Evolutionary conservation across 2,888 invertebrate genomes (phyloP), one percentile per base, ranked within the genome.

Genomic region (Melanostoma mellinum): DNA sequence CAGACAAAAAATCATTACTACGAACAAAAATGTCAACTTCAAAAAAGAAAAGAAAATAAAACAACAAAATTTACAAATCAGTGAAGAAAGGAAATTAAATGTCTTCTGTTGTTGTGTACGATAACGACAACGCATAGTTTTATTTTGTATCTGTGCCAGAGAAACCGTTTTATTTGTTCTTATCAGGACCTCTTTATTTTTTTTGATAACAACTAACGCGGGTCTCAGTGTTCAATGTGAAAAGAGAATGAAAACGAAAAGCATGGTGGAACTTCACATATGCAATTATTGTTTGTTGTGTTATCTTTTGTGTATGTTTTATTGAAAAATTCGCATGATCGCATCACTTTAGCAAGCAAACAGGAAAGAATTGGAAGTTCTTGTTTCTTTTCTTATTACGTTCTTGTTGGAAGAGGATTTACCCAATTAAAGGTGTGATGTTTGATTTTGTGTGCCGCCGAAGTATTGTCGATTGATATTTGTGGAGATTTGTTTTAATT

Each of bases 71-170:
- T 20, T 20, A 60, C 10, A 33, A 44, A 10, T 10, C 33, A 44
- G 44, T 60, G 20, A 10, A 9, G 9, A 61, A 61, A 60, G 46
- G 60, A 60, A 61, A 61, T 61, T 46, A 8, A 46, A 46, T 10
- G 10, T 36, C 46, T 8, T 20, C 44, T 46, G 33, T 20, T 46
- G 44, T 60, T 42, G 42, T 10, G n/a, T 46, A 10, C 44, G 58
- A 60, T 60, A 60, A 60, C 42, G 42, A 33, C n/a, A 33, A 3
- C 20, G 4, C 36, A 20, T 46, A 46, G 3, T 48, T 36, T 38
- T 63, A 44, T 8, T 35, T 50, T 72, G 72, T 72, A 63, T 73
- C 72, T 73, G 55, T 73, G 63, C 40, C 44, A 50, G 61, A 61
- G 50, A 72, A 61, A 46, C 46, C 8, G 20, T 73, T 55, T 63